Evolutionary conservation across 2,888 invertebrate genomes (phyloP).

Genomic region (Horisme vitalbata): DNA sequence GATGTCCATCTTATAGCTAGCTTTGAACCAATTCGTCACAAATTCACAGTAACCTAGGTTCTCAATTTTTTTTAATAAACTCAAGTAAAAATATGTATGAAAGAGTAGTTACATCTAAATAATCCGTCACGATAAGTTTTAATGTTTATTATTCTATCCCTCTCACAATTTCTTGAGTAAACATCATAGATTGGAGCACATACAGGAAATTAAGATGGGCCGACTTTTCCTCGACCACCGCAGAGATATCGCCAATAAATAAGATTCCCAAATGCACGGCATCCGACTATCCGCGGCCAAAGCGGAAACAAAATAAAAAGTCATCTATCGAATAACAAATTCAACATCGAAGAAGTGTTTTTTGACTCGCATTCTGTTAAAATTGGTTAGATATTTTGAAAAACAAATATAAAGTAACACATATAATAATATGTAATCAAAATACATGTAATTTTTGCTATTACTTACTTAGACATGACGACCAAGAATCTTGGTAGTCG

Average conservation of each 20-base stretch:
- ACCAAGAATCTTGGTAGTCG: too few relatives aligned
- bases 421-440: too few relatives aligned
- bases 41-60: too few relatives aligned
- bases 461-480: too few relatives aligned
- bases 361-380: neutral
- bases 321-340: conserved; percentile 31
- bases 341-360: conserved; percentile 8
- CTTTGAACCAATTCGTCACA: too few relatives aligned
- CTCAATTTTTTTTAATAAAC: too few relatives aligned
- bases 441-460: too few relatives aligned
- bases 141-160: conserved; percentile 26
- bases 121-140: conserved; percentile 14
- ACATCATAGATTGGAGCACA: conserved; percentile 43
- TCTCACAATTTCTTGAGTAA: conserved; percentile 36
- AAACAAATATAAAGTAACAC: too few relatives aligned
- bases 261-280: conserved; percentile 71
- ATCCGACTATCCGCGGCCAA: conserved; percentile 42
- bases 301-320: conserved; percentile 68
- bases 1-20: too few relatives aligned
- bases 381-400: too few relatives aligned
- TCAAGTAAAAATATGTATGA: too few relatives aligned
- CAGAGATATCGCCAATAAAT: conserved; percentile 71
- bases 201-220: conserved; percentile 79
- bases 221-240: conserved; percentile 64
- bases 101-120: too few relatives aligned